phyloP scores from a whole-genome alignment of 2,888 invertebrate genomes.

The Hydroisotoma schaefferi region DNA sequence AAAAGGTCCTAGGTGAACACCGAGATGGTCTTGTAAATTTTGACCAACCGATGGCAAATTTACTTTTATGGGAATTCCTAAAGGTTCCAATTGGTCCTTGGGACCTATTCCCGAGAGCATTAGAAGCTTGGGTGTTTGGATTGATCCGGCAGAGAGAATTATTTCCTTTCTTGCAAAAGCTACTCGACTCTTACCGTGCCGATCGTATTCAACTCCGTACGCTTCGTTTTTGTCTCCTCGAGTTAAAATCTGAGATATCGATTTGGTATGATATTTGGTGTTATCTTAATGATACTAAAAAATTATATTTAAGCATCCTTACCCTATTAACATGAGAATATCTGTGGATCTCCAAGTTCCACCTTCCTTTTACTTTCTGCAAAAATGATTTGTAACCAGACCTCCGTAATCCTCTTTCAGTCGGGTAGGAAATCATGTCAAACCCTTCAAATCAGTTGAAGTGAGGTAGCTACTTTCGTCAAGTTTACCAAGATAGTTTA shows the following conservation, averaged over 20 bases:
- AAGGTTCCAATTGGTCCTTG: slow-evolving; percentile 19
- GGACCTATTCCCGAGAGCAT: slow-evolving; percentile 37
- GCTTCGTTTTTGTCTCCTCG: slow-evolving; percentile 28
- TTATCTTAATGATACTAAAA: neutral
- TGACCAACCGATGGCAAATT: slow-evolving; percentile 22
- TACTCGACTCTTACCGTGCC: slow-evolving; percentile 26
- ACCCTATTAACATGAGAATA: slow-evolving; percentile 32
- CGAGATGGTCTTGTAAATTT: slow-evolving; percentile 39
- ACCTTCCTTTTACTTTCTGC: slow-evolving; percentile 15
- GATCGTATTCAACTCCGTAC: slow-evolving; percentile 37
- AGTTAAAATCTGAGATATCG: slow-evolving; percentile 19
- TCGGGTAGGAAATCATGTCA: slow-evolving; percentile 25
- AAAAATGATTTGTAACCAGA: slow-evolving; percentile 27
- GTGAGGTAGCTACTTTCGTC: neutral
- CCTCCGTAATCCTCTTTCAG: slow-evolving; percentile 24
- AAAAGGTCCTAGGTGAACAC: slow-evolving; percentile 39
- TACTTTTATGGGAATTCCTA: slow-evolving; percentile 22
- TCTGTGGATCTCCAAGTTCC: slow-evolving; percentile 31
- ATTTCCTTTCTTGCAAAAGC: slow-evolving; percentile 33
- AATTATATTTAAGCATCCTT: neutral
- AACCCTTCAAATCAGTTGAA: slow-evolving; percentile 21
- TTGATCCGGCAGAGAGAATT: slow-evolving; percentile 34
- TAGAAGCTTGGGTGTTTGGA: slow-evolving; percentile 33
- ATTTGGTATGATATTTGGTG: neutral
- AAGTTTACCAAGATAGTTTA: slow-evolving; percentile 1